Evolutionary conservation across 2,113 vertebrate genomes (phyloP), one percentile per base, ranked within the genome.

Genomic region (Myotis yumanensis): DNA sequence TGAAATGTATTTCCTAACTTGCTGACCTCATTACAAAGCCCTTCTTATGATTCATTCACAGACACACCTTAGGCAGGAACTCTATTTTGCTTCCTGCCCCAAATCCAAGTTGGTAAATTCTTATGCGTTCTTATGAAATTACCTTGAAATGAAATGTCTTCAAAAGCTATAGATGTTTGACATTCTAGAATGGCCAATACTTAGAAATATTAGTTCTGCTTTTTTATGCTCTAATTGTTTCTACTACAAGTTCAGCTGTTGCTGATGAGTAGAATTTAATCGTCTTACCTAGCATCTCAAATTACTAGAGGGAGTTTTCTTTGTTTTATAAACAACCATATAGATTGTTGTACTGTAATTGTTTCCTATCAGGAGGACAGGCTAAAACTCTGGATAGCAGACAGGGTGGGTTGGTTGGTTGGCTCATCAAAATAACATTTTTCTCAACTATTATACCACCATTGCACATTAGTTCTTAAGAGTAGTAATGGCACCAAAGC

Each of bases 371-470:
- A 40, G 28, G 20, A 71, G 51, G 51, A 52, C 37, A 86, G 89
- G 87, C 66, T 93, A 90, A 92, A 96, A 96, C 90, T 94, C 91
- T 80, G 84, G 80, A 94, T 68, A 97, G 66, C 77, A 96, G 84
- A 97, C 90, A 93, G 77, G 86, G 83, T 32, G 46, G 46, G 46
- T 11, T 46, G 46, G 11, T 46, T 46, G 46, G 46, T 25, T 25
- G 90, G 69, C 96, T 96, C 93, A 86, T 96, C 85, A 95, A 77
- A 97, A 51, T 95, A 95, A 96, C 92, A 91, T 82, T 81, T 95
- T 80, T 71, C 71, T 66, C 81, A 81, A 91, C 30, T 54, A 43
- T 62, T 71, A n/a, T 30, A 15, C 57, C 52, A 84, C 83, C 89
- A 87, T 54, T 2, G 9, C 88, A 96, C 83, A 95, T 94, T 96